Evolutionary conservation across 2,113 vertebrate species (phyloP).

Genomic region (Tachycineta bicolor): DNA sequence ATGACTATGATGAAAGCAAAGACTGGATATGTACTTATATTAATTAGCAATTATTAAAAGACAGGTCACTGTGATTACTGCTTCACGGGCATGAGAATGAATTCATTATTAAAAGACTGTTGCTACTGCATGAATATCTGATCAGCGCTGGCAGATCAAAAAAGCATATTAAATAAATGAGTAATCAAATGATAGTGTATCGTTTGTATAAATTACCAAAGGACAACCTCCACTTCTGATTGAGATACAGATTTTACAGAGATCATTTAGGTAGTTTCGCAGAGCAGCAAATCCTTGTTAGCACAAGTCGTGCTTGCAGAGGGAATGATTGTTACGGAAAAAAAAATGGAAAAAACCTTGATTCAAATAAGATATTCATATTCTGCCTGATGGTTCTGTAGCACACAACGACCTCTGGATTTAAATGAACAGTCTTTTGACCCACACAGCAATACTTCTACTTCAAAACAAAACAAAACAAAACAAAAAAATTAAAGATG

Average conservation of each 20-base stretch:
- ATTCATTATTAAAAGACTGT: neutral
- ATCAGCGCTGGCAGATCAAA: neutral
- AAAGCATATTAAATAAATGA: constrained; percentile 35
- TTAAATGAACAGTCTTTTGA: neutral
- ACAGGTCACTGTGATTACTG: constrained; percentile 11
- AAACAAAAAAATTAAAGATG: neutral
- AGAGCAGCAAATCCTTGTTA: neutral
- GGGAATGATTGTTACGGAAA: neutral
- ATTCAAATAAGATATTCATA: neutral
- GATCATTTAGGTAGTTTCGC: neutral
- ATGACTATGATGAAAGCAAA: constrained; percentile 17
- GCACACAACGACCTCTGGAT: neutral
- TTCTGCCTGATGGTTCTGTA: neutral
- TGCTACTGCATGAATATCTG: neutral
- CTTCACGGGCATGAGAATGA: constrained; percentile 24
- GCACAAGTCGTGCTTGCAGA: rapidly evolving
- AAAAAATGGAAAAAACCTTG: neutral
- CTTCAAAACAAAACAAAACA: neutral
- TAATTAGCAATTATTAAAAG: constrained; percentile 59
- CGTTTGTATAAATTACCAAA: constrained; percentile 32
- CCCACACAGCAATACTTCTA: neutral
- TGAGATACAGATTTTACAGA: neutral
- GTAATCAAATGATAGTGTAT: constrained; percentile 4
- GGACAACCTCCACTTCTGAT: neutral
- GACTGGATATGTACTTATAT: constrained; percentile 3